Percentiles rank a stretch among this genome's conserved stretches.
These are phyloP conservation scores for Megastigmus dorsalis DNA, from an alignment of 2,888 invertebrate genomes.

Conservation along the genomic window DNA sequence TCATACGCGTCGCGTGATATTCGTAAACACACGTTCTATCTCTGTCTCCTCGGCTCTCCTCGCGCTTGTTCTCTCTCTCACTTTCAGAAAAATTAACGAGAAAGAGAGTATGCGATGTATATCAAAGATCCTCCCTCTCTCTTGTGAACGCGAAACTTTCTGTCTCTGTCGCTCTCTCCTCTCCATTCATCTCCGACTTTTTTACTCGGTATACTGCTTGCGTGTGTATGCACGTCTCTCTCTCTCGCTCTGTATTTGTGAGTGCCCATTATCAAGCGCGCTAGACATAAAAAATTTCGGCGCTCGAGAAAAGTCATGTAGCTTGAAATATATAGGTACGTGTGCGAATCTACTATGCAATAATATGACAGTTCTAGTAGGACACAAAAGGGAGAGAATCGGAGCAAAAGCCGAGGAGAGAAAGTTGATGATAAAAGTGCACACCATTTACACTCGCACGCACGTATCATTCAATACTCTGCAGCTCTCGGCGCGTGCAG, in stretches of 20 bases:
- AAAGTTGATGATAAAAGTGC: constrained; percentile 3
- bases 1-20: constrained; percentile 27
- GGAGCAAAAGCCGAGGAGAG: too few relatives aligned
- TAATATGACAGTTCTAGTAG: not conserved
- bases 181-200: constrained; percentile 10
- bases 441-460: not conserved
- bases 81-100: not conserved
- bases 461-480: too few relatives aligned
- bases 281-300: constrained; percentile 19
- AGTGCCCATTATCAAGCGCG: not conserved
- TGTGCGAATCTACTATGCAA: too few relatives aligned
- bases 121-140: not conserved
- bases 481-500: too few relatives aligned
- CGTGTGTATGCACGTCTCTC: not conserved
- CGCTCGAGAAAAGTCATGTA: not conserved
- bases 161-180: not conserved
- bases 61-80: not conserved
- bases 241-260: too few relatives aligned
- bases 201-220: not conserved
- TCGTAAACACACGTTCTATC: constrained; percentile 25
- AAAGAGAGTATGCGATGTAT: not conserved
- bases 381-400: not conserved
- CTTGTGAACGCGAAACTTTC: not conserved
- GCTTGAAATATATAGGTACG: too few relatives aligned
- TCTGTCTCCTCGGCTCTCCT: not conserved